These are phyloP conservation scores for Mycalesis mineus DNA, from an alignment of 2,888 invertebrate genomes.

Conservation along the genomic window DNA sequence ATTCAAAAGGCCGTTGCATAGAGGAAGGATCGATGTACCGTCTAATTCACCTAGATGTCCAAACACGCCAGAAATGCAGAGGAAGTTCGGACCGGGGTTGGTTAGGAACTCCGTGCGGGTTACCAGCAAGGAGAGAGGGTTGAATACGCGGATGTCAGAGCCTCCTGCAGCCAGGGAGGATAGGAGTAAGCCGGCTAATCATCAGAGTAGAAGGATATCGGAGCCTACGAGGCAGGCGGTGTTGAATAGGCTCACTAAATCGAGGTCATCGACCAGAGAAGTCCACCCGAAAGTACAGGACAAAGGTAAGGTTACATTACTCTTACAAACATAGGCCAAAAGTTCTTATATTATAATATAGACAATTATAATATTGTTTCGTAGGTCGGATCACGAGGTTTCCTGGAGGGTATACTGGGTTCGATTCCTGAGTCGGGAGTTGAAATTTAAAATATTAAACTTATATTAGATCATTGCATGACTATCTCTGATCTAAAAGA, in stretches of 20 bases:
- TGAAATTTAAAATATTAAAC: no score
- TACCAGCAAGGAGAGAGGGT: slow-evolving; percentile 68
- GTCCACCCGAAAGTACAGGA: slow-evolving; percentile 62
- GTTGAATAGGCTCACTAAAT: slow-evolving; percentile 65
- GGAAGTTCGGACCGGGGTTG: slow-evolving; percentile 77
- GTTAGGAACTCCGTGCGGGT: slow-evolving; percentile 62
- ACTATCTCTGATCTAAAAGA: no score
- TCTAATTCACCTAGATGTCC: slow-evolving; percentile 76
- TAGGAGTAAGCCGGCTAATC: slow-evolving; percentile 55
- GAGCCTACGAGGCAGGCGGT: slow-evolving; percentile 64
- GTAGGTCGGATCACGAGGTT: no score
- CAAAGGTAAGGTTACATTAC: slow-evolving; percentile 47
- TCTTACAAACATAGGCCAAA: background rate
- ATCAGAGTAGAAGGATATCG: slow-evolving; percentile 64
- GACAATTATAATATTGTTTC: no score
- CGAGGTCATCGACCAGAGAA: slow-evolving; percentile 71
- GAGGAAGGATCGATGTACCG: slow-evolving; percentile 79
- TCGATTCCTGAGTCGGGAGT: no score
- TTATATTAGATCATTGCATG: no score
- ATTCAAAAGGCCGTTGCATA: slow-evolving; percentile 86
- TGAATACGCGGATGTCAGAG: slow-evolving; percentile 79
- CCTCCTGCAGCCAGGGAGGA: slow-evolving; percentile 68
- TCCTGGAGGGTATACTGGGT: no score
- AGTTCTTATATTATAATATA: no score
- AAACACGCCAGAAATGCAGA: slow-evolving; percentile 80